Conservation (phyloP, 2,113 vertebrate genomes). For the Caranx melampygus region DNA sequence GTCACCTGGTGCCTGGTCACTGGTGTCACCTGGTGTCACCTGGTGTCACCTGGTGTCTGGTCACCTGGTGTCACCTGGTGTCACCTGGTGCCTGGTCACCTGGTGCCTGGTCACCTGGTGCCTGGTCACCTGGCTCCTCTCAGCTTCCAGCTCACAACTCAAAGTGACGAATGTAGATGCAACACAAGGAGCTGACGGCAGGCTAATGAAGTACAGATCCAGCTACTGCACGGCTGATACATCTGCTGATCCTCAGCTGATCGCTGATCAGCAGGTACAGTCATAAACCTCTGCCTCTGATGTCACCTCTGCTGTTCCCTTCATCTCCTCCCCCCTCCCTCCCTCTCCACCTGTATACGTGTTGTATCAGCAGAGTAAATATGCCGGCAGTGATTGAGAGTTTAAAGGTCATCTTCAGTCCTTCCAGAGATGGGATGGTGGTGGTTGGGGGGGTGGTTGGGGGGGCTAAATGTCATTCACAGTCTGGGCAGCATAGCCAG, state of each 20-base stretch:
- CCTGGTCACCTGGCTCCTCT: not conserved
- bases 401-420: conserved; percentile 68
- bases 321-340: conserved; percentile 10
- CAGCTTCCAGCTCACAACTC: not conserved
- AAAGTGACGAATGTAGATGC: conserved; percentile 11
- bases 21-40: no score
- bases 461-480: conserved; percentile 66
- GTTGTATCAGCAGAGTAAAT: conserved; percentile 66
- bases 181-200: not conserved
- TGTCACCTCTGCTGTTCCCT: conserved; percentile 11
- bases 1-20: no score
- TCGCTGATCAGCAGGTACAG: conserved; percentile 45
- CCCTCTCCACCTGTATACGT: conserved; percentile 22
- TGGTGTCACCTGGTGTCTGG: not conserved
- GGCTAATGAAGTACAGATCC: not conserved
- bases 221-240: not conserved
- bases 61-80: not conserved
- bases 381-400: conserved; percentile 50
- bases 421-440: conserved; percentile 33
- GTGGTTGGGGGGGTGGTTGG: not conserved
- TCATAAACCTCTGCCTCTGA: conserved; percentile 29
- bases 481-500: conserved; percentile 35
- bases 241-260: conserved; percentile 22
- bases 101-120: not conserved
- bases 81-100: no score